Base-by-base conservation (phyloP, 1,140 invertebrate genomes). In the Zaprionus tsacasi region DNA sequence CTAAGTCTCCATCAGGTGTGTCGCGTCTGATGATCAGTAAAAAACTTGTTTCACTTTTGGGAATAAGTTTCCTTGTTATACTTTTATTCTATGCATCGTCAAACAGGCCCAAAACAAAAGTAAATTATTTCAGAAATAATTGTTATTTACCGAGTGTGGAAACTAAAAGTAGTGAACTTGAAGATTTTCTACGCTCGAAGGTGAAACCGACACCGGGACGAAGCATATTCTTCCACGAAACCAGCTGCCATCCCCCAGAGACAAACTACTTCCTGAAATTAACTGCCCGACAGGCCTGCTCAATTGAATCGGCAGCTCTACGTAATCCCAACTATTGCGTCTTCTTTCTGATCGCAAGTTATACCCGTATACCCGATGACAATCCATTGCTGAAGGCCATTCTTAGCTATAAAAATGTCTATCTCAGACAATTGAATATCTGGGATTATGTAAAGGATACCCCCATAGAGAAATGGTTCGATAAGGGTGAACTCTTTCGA, bases 221-320 rank as follows among this genome's bases (percentile, higher is more conserved):
- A 10, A 93, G 91, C 45, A 94, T 95, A 56, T 95, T 95, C 70
- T 94, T 95, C 68, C 93, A 94, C 45, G 94, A 95, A 73, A 95
- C 94, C 3, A 94, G 93, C 0, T 94, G 94, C 25, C 12, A 52
- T 17, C 48, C 30, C 7, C 12, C 17, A 2, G 17, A 54, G n/a
- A 2, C 13, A 15, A 8, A 45, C 1, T n/a, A 52, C 10, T 43
- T 30, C 3, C 5, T 79, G 12, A 59, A 89, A 10, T 76, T 95
- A n/a, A 94, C 91, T 15, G 64, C 93, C 0, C 91, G 95, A 35
- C 94, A 96, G 79, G 95, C 95, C 0, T 96, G 95, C 77, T 94
- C 95, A 1, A 93, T 96, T 2, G 95, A 96, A 93, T 95, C 95
- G 0, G 95, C 95, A 0, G 95, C 95, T 0, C 79, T 91, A 43